Conservation (phyloP, 2,888 invertebrate genomes). For the Mythimna lalbum region DNA sequence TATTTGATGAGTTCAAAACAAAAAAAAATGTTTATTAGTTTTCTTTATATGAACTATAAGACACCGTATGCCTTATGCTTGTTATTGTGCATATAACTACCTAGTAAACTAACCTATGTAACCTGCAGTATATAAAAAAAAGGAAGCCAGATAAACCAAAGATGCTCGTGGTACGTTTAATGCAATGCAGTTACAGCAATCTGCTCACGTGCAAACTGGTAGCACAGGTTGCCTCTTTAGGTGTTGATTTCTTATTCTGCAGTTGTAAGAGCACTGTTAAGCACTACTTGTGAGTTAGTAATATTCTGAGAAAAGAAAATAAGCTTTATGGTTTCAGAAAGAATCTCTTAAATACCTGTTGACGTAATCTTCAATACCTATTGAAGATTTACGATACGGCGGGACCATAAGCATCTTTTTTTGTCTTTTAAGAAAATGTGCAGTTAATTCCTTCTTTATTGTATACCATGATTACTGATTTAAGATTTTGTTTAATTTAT, state of each 20-base stretch:
- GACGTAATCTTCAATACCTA: no score
- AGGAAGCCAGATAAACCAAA: neutral
- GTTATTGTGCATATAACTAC: neutral
- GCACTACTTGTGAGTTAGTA: neutral
- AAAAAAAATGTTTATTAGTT: no score
- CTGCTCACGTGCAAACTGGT: constrained; percentile 20
- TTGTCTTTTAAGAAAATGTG: neutral
- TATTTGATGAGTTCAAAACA: no score
- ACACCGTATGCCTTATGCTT: neutral
- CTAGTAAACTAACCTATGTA: no score
- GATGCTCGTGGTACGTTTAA: neutral
- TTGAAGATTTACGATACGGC: no score
- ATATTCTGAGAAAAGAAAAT: neutral
- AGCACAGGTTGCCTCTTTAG: neutral
- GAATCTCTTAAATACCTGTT: no score
- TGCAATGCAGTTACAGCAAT: constrained; percentile 1
- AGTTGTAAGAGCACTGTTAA: neutral
- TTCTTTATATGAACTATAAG: no score
- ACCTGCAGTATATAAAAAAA: no score
- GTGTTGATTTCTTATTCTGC: constrained; percentile 17
- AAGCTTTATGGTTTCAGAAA: no score
- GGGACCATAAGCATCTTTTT: no score
- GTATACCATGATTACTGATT: no score
- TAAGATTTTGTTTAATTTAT: no score
- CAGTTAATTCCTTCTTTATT: neutral